Evolutionary conservation across 2,113 vertebrate species (phyloP), one percentile per base, ranked within the genome.

Genomic region (Leptodactylus fuscus): DNA sequence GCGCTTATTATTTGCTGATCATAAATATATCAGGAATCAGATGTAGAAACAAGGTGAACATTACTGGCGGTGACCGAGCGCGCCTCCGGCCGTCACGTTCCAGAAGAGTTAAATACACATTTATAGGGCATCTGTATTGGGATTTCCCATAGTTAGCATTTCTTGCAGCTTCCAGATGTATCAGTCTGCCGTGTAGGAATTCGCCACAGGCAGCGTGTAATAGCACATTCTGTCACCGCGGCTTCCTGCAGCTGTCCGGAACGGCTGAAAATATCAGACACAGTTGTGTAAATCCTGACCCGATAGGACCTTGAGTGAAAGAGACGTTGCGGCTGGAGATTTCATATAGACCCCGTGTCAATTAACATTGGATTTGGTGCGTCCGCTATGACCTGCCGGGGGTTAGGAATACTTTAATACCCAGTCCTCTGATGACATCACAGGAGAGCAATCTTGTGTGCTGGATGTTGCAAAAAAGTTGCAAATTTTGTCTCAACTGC

Each of bases 161-260:
- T 74, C 11, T 15, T 8, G 12, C 27, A 46, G 41, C 71, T 74
- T n/a, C n/a, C 71, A 74, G 71, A 74, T 74, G 71, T 48, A 74
- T 46, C n/a, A 8, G 0, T 41, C 38, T 46, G 38, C 41, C 36
- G 34, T 36, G 16, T 20, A n/a, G 36, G 46, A n/a, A 10, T 44
- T 73, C n/a, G 71, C 71, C 71, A 48, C 71, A 74, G 71, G 71
- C 71, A 24, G 44, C n/a, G n/a, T 7, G 24, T n/a, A 48, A 46
- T 27, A 74, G 41, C 44, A 48, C 71, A 48, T 48, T 74, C 71
- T 74, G 71, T 74, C 24, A 27, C 71, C 9, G 7, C 11, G 15
- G 41, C 41, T 24, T 73, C 71, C 41, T 74, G 38, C 41, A 74
- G 71, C 22, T 74, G 71, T 74, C 71, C 71, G 38, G 22, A 73